Evolutionary conservation across 2,113 vertebrate species (phyloP).

Genomic region (Thomomys bottae): DNA sequence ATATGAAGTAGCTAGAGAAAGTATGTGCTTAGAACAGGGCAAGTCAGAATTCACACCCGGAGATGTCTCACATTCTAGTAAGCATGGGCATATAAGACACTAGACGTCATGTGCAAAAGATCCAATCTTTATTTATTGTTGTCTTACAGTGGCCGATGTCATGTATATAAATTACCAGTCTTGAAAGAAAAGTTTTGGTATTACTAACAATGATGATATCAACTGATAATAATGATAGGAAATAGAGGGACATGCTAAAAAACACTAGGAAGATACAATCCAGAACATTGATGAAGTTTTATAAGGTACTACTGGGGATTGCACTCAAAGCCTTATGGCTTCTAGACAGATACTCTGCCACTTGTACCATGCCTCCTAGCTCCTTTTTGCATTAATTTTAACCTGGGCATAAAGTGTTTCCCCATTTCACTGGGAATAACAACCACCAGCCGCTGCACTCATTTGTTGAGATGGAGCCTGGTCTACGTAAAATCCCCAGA

Average conservation of each 20-base stretch:
- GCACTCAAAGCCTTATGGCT: too few relatives aligned
- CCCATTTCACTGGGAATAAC: too few relatives aligned
- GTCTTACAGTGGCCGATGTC: background rate
- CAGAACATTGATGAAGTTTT: background rate
- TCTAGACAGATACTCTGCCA: too few relatives aligned
- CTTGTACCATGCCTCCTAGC: too few relatives aligned
- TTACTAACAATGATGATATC: background rate
- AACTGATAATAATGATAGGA: background rate
- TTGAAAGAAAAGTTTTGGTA: background rate
- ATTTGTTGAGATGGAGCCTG: too few relatives aligned
- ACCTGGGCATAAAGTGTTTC: too few relatives aligned
- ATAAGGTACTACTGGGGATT: too few relatives aligned
- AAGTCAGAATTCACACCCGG: background rate
- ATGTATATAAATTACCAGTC: background rate
- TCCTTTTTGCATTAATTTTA: too few relatives aligned
- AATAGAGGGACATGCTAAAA: background rate
- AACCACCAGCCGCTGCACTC: too few relatives aligned
- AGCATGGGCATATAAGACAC: background rate
- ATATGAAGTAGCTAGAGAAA: constrained; percentile 10
- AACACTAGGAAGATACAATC: background rate
- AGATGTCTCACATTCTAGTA: background rate
- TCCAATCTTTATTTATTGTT: background rate
- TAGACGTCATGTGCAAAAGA: background rate
- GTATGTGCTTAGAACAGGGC: background rate
- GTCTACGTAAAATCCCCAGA: too few relatives aligned